phyloP scores from a whole-genome alignment of 2,113 vertebrate genomes.

The Ammodytes marinus region DNA sequence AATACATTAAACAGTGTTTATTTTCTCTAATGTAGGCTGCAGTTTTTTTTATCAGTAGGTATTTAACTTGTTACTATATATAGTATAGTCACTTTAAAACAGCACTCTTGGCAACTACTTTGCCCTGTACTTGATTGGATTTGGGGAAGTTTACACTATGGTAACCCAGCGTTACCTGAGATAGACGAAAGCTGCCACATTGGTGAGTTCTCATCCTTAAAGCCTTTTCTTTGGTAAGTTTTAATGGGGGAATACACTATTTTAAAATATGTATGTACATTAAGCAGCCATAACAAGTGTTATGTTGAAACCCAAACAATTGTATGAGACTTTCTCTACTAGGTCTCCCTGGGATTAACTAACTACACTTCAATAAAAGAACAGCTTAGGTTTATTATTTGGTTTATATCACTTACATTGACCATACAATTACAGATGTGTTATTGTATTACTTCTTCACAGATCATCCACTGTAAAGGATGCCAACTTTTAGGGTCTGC shows the following conservation, averaged over 20 bases:
- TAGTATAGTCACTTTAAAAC: too few relatives aligned
- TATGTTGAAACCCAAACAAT: not conserved
- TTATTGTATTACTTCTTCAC: not conserved
- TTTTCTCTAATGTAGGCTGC: not conserved
- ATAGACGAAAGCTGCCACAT: too few relatives aligned
- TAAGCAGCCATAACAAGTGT: not conserved
- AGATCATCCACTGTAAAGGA: not conserved
- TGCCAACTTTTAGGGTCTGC: too few relatives aligned
- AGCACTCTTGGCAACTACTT: too few relatives aligned
- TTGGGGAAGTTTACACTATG: too few relatives aligned
- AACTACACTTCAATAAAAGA: not conserved
- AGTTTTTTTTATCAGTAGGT: not conserved
- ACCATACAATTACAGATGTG: too few relatives aligned
- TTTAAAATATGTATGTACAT: too few relatives aligned
- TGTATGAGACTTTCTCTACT: not conserved
- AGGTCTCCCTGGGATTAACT: not conserved
- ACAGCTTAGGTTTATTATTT: not conserved
- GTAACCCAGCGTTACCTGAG: not conserved
- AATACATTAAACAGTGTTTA: not conserved
- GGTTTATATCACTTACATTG: too few relatives aligned
- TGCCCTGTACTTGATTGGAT: too few relatives aligned
- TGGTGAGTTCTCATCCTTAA: not conserved
- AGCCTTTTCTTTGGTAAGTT: not conserved
- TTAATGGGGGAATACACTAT: not conserved
- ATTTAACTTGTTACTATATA: not conserved